These are phyloP conservation scores for Indicator indicator DNA, from an alignment of 2,113 vertebrate genomes.

Conservation along the genomic window DNA sequence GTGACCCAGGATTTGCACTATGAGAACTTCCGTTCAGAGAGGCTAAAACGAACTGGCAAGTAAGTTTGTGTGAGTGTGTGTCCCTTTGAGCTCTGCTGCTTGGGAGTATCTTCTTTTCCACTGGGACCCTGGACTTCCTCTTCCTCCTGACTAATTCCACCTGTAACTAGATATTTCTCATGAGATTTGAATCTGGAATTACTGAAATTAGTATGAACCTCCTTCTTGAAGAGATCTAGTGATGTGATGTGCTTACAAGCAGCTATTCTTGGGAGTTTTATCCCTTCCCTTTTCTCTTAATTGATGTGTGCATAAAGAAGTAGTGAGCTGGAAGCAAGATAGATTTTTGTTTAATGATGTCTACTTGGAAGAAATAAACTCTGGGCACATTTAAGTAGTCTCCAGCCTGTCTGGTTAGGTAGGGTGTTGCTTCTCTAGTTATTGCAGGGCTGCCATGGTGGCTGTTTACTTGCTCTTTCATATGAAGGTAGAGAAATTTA, in stretches of 20 bases:
- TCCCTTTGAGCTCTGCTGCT: background rate
- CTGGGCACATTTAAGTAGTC: background rate
- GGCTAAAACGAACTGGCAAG: constrained; percentile 87
- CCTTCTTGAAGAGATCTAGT: background rate
- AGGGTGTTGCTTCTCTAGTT: background rate
- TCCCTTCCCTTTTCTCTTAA: background rate
- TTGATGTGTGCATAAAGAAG: background rate
- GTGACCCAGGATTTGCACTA: constrained; percentile 91
- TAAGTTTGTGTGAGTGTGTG: constrained; percentile 17
- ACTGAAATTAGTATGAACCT: background rate
- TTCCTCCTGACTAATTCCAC: background rate
- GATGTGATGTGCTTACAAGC: background rate
- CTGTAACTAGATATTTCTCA: background rate
- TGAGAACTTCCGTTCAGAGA: constrained; percentile 91
- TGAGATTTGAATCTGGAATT: background rate
- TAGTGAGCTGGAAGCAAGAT: background rate
- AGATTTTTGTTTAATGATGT: background rate
- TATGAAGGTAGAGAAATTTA: background rate
- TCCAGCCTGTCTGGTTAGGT: background rate
- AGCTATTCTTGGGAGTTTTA: background rate
- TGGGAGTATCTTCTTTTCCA: background rate
- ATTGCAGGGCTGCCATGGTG: background rate
- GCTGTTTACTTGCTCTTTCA: background rate
- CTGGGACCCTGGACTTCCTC: background rate
- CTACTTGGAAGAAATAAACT: background rate